Evolutionary conservation across 2,797 vertebrate species (phyloP).

Genomic region (Chrysocyon brachyurus): DNA sequence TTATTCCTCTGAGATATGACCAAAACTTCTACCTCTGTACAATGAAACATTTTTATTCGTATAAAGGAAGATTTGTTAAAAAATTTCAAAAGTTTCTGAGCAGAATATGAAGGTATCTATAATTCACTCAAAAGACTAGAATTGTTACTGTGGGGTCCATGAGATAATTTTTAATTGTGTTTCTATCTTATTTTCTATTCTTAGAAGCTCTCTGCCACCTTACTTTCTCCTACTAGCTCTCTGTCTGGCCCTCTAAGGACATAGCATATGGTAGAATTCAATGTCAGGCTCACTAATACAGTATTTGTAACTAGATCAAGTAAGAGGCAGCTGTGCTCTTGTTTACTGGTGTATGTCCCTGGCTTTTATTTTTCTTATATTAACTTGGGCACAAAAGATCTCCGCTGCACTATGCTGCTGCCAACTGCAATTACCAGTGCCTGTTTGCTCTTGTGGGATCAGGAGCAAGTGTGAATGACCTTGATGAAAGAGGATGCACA

Average conservation of each 20-base stretch:
- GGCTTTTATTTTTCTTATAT: conserved; percentile 81
- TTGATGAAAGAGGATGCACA: conserved; percentile 97
- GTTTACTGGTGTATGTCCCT: conserved; percentile 76
- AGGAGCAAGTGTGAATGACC: conserved; percentile 98
- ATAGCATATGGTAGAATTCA: conserved; percentile 9
- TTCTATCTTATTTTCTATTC: conserved; percentile 13
- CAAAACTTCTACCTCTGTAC: conserved; percentile 11
- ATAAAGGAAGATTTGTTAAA: conserved; percentile 61
- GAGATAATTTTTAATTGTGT: conserved; percentile 24
- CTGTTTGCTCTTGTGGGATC: conserved; percentile 99
- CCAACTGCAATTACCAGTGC: conserved; percentile 99
- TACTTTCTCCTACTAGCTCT: conserved; percentile 30
- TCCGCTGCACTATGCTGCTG: conserved; percentile 98
- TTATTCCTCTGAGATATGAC: conserved; percentile 30
- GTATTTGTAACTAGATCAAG: background rate
- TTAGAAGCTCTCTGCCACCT: background rate
- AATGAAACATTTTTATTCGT: conserved; percentile 37
- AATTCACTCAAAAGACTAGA: background rate
- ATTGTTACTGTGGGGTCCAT: background rate
- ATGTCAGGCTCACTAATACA: background rate
- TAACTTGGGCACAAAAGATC: conserved; percentile 91
- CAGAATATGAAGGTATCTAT: background rate
- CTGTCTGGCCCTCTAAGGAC: background rate
- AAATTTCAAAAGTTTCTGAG: conserved; percentile 13
- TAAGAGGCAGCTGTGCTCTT: conserved; percentile 69